Base-by-base conservation (phyloP, 2,113 vertebrate genomes). In the Tiliqua scincoides region DNA sequence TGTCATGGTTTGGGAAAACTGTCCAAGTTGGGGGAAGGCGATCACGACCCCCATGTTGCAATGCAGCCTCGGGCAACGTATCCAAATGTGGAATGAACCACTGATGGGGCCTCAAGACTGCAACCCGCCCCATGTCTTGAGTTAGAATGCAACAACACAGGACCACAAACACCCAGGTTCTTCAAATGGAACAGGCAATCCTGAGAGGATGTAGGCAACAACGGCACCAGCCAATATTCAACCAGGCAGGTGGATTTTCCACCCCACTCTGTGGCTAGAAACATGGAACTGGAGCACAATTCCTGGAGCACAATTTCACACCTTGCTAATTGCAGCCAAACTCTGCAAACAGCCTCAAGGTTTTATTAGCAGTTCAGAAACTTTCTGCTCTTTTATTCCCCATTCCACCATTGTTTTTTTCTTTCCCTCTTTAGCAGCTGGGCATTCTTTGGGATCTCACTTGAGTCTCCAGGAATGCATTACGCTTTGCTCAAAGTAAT, bases 401-500 rank as follows among this genome's bases (percentile, higher is more conserved):
- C 48, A 57, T 23, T 2, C 20, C 3, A 2, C 54, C 73, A 82
- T 84, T 75, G 63, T 65, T 87, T 52, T 32, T 59, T 35, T 57
- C 30, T 43, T 3, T 52, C 30, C 48, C 48, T 57, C 21, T 43
- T 4, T 52, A 68, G 23, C 76, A 14, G 89, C 40, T 74, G 74
- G 77, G 40, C 52, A 84, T 72, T 88, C 43, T 75, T 72, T 37
- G 14, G 74, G 37, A 54, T 86, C 43, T 83, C 75, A 83, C 14
- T 40, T 76, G 71, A 48, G 21, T 62, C 87, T 84, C 79, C 40
- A 65, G 54, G 3, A 71, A 7, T 4, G 32, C 73, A 77, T 89
- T 75, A 14, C 75, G 4, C 84, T 85, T 85, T 32, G 71, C 83
- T 92, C 89, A 90, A 74, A 35, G 48, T 57, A 52, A 88, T 90